Percentiles rank a stretch among this genome's conserved stretches.
These are phyloP conservation scores for Heteromyza rotundicornis DNA, from an alignment of 2,888 invertebrate genomes.

Conservation along the genomic window DNA sequence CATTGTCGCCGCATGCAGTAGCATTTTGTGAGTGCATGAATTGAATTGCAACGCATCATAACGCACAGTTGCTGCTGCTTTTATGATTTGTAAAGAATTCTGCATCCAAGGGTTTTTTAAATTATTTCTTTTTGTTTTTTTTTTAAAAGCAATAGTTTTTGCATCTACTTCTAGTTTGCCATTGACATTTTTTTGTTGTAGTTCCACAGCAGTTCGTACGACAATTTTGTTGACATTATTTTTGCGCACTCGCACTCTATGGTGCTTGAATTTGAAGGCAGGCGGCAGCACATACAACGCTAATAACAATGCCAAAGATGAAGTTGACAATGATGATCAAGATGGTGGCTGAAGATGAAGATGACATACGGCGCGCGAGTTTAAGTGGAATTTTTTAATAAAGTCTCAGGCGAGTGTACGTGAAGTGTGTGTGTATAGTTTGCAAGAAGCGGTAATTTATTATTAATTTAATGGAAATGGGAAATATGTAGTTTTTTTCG, in stretches of 20 bases:
- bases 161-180: not conserved
- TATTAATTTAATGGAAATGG: constrained; percentile 12
- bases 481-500: not conserved
- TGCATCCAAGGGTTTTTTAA: too few species aligned
- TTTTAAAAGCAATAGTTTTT: not conserved
- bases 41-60: not conserved
- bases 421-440: constrained; percentile 6
- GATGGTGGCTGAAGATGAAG: constrained; percentile 20
- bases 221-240: constrained; percentile 8
- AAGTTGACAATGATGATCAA: not conserved
- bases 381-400: constrained; percentile 20
- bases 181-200: not conserved
- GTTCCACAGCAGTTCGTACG: not conserved
- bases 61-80: not conserved
- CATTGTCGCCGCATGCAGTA: not conserved
- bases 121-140: not conserved
- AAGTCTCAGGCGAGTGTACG: constrained; percentile 6
- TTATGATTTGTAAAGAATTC: not conserved
- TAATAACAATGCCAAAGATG: too few species aligned
- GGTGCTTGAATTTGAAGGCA: not conserved
- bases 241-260: not conserved
- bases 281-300: too few species aligned
- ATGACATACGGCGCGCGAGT: constrained; percentile 22
- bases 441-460: constrained; percentile 13
- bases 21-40: constrained; percentile 1